Conservation (phyloP, 2,888 invertebrate species). For the Drosophila emarginata region DNA sequence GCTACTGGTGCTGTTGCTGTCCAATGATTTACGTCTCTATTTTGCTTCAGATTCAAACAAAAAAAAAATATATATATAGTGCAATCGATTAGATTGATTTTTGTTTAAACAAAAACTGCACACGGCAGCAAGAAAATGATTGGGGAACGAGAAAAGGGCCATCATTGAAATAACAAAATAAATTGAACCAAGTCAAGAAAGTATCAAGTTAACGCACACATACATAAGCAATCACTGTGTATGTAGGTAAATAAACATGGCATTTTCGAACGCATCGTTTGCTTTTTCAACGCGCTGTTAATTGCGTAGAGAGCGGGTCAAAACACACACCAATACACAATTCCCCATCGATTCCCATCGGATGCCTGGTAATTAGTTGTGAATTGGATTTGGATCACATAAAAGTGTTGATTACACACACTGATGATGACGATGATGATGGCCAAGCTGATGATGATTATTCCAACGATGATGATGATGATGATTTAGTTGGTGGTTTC, state of each 20-base stretch:
- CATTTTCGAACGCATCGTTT: conserved; percentile 48
- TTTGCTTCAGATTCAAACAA: conserved; percentile 23
- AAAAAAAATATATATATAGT: conserved; percentile 29
- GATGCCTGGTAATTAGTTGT: conserved; percentile 71
- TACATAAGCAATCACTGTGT: not conserved
- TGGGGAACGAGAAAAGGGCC: too few species aligned
- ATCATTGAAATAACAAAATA: conserved; percentile 21
- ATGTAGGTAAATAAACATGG: conserved; percentile 52
- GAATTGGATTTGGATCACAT: conserved; percentile 71
- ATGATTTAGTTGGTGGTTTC: conserved; percentile 4
- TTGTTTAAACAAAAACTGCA: conserved; percentile 43
- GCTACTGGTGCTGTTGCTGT: not conserved
- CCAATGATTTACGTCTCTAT: conserved; percentile 63
- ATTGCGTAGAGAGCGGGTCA: conserved; percentile 50
- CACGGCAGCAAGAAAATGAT: conserved; percentile 4
- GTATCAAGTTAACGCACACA: not conserved
- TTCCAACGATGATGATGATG: conserved; percentile 5
- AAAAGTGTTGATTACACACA: conserved; percentile 72
- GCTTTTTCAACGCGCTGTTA: conserved; percentile 58
- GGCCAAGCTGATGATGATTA: conserved; percentile 10
- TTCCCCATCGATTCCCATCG: conserved; percentile 33
- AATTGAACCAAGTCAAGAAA: not conserved
- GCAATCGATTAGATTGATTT: conserved; percentile 53
- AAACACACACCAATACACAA: conserved; percentile 22
- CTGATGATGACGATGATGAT: conserved; percentile 28